Evolutionary conservation across 2,888 invertebrate species (phyloP), one percentile per base, ranked within the genome.

Genomic region (Agrochola macilenta): DNA sequence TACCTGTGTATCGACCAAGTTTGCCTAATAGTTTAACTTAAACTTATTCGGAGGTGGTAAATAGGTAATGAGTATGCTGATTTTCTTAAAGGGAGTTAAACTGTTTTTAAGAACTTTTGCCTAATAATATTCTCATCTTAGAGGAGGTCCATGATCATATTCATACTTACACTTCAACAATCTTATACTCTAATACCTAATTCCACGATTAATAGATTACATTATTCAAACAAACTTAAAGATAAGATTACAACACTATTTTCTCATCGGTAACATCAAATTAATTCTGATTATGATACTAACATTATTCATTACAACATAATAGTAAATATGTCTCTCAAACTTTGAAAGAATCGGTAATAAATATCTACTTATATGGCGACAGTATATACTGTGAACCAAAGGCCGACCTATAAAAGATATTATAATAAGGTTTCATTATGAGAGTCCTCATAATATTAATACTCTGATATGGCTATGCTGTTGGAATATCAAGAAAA

Each of bases 361-460:
- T 81, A 82, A 78, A 82, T 82, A 74, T 74, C 17, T n/a, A 52
- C 35, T 5, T 26, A 65, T 39, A 74, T 61, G 20, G 63, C n/a
- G 26, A 12, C 30, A 20, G 0, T 54, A 54, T 20, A 69, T 54
- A 74, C 35, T 63, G 23, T 57, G 35, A 35, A 20, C 63, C 54
- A 52, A 66, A 61, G 61, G 65, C 46, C 49, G 69, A 76, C 66
- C 39, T 68, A 71, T 66, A 74, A 77, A 69, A 64, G 23, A 61
- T 30, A 71, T 63, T 65, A 78, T 77, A 76, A 76, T 76, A 82
- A 54, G 52, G 61, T 78, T 76, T 82, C 20, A 79, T 78, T 79
- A 81, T 30, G 17, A 66, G 43, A 84, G 69, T 80, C 60, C 71
- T 80, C 77, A 76, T 82, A 76, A 76, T 64, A 79, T 82, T 78